phyloP scores from a whole-genome alignment of 1,140 invertebrate genomes.

The Drosophila navojoa region DNA sequence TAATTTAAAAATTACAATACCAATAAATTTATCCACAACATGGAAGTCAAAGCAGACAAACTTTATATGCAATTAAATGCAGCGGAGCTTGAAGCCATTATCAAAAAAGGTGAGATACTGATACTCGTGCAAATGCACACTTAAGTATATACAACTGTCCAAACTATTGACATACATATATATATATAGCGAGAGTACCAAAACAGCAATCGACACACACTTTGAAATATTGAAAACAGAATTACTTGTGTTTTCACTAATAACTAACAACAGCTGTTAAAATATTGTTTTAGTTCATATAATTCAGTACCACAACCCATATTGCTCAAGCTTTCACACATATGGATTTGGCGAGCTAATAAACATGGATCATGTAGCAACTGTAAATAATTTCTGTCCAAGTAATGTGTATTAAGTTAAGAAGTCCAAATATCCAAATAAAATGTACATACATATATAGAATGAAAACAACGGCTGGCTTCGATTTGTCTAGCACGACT shows the following conservation, averaged over 20 bases:
- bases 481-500: background rate
- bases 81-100: conserved; percentile 75
- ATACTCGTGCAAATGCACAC: background rate
- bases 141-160: too few relatives aligned
- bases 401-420: too few relatives aligned
- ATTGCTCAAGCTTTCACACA: conserved; percentile 1
- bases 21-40: conserved; percentile 25
- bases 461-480: too few relatives aligned
- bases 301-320: conserved; percentile 9
- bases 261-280: conserved; percentile 38
- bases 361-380: background rate
- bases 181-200: background rate
- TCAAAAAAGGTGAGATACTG: conserved; percentile 73
- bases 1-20: background rate
- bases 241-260: conserved; percentile 18
- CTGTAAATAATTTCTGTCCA: too few relatives aligned
- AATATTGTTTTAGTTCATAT: conserved; percentile 16
- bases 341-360: conserved; percentile 9
- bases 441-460: too few relatives aligned
- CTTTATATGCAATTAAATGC: conserved; percentile 78
- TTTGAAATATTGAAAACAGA: conserved; percentile 7
- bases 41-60: conserved; percentile 58
- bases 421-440: too few relatives aligned
- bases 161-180: background rate
- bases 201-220: conserved; percentile 6